Evolutionary conservation across 2,113 vertebrate species (phyloP).

Genomic region (Centropristis striata): DNA sequence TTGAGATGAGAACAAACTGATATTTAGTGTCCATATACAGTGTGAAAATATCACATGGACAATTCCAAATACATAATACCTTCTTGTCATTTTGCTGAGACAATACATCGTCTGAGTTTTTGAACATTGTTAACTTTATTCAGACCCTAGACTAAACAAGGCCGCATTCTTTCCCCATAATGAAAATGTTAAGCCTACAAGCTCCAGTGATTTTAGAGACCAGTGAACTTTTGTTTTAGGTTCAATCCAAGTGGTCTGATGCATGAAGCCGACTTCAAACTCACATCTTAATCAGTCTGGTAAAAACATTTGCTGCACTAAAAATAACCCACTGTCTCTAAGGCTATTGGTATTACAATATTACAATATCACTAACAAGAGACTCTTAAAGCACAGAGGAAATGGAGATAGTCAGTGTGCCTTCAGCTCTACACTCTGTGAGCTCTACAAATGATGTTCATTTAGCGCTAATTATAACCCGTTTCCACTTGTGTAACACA

Average conservation of each 20-base stretch:
- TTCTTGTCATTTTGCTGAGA: background rate
- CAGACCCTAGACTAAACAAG: background rate
- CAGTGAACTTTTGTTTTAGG: background rate
- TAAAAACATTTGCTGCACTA: background rate
- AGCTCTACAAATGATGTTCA: background rate
- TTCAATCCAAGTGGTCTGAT: background rate
- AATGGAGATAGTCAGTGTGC: too few relatives aligned
- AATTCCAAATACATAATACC: background rate
- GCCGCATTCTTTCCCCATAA: background rate
- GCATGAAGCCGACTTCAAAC: background rate
- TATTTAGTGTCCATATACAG: background rate
- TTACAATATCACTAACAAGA: background rate
- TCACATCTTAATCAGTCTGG: too few relatives aligned
- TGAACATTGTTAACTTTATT: background rate
- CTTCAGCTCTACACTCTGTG: background rate
- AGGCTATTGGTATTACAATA: background rate
- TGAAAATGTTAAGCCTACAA: slow-evolving; percentile 1
- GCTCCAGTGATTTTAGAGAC: too few relatives aligned
- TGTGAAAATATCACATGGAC: background rate
- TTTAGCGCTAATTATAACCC: background rate
- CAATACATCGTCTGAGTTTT: background rate
- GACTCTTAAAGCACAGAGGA: background rate
- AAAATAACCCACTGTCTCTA: background rate
- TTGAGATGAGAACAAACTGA: background rate
- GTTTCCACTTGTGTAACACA: background rate